phyloP scores from a whole-genome alignment of 2,888 invertebrate species.

The Mycogona germanica region DNA sequence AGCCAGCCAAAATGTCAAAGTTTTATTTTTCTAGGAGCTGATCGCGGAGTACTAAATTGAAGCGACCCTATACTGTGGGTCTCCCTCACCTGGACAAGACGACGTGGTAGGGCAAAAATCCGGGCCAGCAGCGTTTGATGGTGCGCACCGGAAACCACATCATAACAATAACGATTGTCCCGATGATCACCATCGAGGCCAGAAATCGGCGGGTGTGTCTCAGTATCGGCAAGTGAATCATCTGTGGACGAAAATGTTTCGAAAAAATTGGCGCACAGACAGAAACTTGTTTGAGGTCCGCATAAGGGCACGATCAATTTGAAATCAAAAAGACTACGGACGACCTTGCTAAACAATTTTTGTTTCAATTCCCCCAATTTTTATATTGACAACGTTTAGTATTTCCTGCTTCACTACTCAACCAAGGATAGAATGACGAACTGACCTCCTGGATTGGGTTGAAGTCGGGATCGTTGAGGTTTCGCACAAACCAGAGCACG shows the following conservation, averaged over 20 bases:
- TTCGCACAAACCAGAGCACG: constrained; percentile 94
- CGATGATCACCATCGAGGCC: constrained; percentile 90
- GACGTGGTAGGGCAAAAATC: constrained; percentile 91
- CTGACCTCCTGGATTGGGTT: constrained; percentile 82
- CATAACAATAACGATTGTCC: constrained; percentile 89
- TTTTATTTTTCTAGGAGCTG: too few species aligned
- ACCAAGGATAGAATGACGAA: too few species aligned
- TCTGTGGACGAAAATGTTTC: constrained; percentile 41
- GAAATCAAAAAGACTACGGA: constrained; percentile 9
- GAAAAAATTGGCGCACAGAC: too few species aligned
- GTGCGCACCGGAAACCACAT: constrained; percentile 88
- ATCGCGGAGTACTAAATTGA: too few species aligned
- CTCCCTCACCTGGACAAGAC: constrained; percentile 41
- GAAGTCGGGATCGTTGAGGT: constrained; percentile 97
- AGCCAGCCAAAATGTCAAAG: too few species aligned
- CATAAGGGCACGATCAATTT: too few species aligned
- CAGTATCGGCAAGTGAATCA: constrained; percentile 93
- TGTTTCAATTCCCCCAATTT: too few species aligned
- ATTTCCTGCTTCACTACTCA: too few species aligned
- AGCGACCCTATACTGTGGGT: too few species aligned
- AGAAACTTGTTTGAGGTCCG: too few species aligned
- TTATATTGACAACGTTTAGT: too few species aligned
- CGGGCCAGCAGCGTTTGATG: constrained; percentile 63
- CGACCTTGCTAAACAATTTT: too few species aligned
- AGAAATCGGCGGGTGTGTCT: constrained; percentile 80